A percentile compares a stretch with the other conserved stretches of the same genome.
Evolutionary conservation across 37 sponge, comb jelly and placozoan species (phyloP).

Genomic region (Aplysina aerophoba): DNA sequence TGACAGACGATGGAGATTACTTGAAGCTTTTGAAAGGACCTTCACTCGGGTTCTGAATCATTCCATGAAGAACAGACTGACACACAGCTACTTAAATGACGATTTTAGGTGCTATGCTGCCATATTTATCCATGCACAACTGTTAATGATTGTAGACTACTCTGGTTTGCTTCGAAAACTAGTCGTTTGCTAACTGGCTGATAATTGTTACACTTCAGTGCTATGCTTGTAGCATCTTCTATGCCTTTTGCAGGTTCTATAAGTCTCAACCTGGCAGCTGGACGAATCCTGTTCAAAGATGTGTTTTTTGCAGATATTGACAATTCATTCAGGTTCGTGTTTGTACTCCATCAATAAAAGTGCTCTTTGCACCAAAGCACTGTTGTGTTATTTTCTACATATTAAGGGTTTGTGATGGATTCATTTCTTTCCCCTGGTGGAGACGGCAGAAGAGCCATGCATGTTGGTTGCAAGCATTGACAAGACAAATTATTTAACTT

Average conservation of each 20-base stretch:
- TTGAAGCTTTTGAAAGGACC: no score
- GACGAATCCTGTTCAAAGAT: slow-evolving; percentile 63
- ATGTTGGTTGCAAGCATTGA: neutral
- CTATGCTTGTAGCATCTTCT: neutral
- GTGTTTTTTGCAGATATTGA: slow-evolving; percentile 25
- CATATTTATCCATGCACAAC: no score
- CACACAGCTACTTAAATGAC: no score
- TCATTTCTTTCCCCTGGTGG: slow-evolving; percentile 59
- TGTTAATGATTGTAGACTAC: no score
- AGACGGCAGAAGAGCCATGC: slow-evolving; percentile 12
- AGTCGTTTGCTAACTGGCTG: no score
- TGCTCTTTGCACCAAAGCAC: no score
- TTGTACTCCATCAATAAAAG: neutral
- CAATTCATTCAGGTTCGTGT: slow-evolving; percentile 19
- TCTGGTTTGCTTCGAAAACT: no score
- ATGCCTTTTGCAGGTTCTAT: slow-evolving; percentile 44
- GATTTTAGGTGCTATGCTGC: no score
- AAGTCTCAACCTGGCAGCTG: slow-evolving; percentile 47
- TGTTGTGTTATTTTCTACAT: neutral
- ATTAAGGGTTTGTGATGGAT: slow-evolving; percentile 63
- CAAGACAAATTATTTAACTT: neutral
- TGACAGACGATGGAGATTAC: no score
- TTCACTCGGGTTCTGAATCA: no score
- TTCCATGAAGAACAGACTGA: no score
- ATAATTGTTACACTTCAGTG: no score